phyloP scores from a whole-genome alignment of 2,888 invertebrate genomes.

The Idaea straminata region DNA sequence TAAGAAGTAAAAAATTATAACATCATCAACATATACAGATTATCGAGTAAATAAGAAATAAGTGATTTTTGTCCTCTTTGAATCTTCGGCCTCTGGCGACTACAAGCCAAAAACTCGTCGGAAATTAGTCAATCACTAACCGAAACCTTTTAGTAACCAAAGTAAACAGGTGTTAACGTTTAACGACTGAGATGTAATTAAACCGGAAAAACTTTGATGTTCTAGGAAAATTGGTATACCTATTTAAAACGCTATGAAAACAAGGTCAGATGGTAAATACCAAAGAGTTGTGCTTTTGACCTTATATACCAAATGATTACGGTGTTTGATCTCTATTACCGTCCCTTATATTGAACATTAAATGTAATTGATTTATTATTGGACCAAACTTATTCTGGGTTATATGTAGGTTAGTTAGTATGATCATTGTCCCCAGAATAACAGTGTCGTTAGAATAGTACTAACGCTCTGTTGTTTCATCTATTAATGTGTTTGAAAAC shows the following conservation, averaged over 20 bases:
- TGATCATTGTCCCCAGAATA: too few relatives aligned
- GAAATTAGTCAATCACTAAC: too few relatives aligned
- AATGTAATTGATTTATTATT: conserved; percentile 21
- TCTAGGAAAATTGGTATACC: background rate
- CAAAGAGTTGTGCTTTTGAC: background rate
- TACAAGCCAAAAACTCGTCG: background rate
- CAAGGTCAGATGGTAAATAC: background rate
- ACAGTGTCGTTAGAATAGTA: background rate
- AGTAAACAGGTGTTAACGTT: background rate
- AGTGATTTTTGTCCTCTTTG: background rate
- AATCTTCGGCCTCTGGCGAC: background rate
- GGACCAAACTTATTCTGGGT: too few relatives aligned
- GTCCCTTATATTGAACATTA: conserved; percentile 23
- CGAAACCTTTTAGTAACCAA: too few relatives aligned
- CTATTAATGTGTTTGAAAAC: background rate
- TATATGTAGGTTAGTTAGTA: too few relatives aligned
- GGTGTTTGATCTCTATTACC: conserved; percentile 46
- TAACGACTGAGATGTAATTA: background rate
- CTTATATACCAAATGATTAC: background rate
- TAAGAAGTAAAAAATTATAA: background rate
- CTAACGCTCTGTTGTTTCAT: background rate
- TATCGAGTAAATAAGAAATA: background rate
- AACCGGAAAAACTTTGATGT: background rate
- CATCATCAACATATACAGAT: too few relatives aligned
- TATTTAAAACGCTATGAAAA: background rate